Evolutionary conservation across 2,797 vertebrate species (phyloP), one percentile per base, ranked within the genome.

Genomic region (Pelochelys cantorii): DNA sequence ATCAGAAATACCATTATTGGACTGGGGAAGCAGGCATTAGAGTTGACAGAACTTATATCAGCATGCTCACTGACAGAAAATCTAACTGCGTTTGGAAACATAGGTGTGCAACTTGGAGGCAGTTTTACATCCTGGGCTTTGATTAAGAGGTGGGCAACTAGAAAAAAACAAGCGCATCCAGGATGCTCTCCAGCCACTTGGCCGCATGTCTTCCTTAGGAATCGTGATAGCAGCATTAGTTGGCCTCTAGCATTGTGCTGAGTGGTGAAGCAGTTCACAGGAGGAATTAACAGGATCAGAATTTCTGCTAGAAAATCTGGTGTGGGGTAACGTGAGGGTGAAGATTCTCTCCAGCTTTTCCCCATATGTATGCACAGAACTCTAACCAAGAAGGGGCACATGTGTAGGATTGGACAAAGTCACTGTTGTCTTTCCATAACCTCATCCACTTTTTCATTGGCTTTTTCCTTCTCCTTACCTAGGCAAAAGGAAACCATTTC

Each of bases 21-120:
- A 84, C 92, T 84, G 84, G 48, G 29, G 74, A 88, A 91, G 83
- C 92, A 92, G 90, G 87, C 92, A 86, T 90, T 92, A 90, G 84
- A 78, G 83, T 90, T 96, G 95, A 75, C 81, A 90, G 92, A 34
- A 77, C 57, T 89, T 37, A 34, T 12, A 0, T 82, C 62, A 1
- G 88, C 89, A 81, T 71, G 89, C 22, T 87, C 1, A 2, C n/a
- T 55, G 88, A 83, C 94, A 95, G 94, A 88, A 92, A 92, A 2
- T 62, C 89, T 90, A 86, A 86, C 88, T 62, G 79, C 75, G 82
- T 88, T 90, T 81, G 2, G 62, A 87, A 88, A 53, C 79, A 12
- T 93, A 94, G 95, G 92, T 90, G 75, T 88, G 85, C 80, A 77
- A 37, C 71, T 84, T 71, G 93, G 87, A 23, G 27, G 83, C 1